A percentile compares a stretch with the other conserved stretches of the same genome.
Conservation (phyloP, 2,113 vertebrate species). For the Psittacara wagleri region DNA sequence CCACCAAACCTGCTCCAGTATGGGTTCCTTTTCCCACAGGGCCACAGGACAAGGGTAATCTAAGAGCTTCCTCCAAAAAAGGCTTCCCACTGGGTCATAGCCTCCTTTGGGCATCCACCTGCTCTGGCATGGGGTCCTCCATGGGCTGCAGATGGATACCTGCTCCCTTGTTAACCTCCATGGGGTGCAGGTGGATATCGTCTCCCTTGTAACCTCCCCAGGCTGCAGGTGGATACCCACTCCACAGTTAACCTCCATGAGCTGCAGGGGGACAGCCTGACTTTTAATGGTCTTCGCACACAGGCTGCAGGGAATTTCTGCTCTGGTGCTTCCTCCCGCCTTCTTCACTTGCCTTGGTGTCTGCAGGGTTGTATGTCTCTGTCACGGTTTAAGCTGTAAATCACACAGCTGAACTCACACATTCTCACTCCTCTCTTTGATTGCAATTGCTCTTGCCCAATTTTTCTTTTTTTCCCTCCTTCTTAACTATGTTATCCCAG, state of each 20-base stretch:
- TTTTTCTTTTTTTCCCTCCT: neutral
- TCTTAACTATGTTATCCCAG: neutral
- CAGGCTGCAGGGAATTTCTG: neutral
- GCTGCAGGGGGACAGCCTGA: neutral
- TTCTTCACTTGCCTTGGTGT: neutral
- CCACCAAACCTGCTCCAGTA: neutral
- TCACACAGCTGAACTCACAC: no score
- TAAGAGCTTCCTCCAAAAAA: neutral
- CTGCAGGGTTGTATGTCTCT: neutral
- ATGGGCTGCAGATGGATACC: neutral
- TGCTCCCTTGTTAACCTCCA: neutral
- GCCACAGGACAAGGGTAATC: neutral
- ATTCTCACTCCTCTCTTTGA: neutral
- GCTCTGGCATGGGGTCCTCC: neutral
- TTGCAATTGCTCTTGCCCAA: neutral
- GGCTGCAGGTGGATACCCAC: neutral
- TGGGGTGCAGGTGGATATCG: neutral
- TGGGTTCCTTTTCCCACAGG: neutral
- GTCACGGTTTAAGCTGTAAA: no score
- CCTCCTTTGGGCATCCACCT: neutral
- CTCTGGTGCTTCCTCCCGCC: fast-evolving
- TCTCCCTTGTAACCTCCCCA: neutral
- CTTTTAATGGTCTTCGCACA: neutral
- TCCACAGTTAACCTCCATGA: neutral
- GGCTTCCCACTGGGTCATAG: fast-evolving